phyloP scores from a whole-genome alignment of 1,140 invertebrate genomes.

The Drosophila grimshawi region DNA sequence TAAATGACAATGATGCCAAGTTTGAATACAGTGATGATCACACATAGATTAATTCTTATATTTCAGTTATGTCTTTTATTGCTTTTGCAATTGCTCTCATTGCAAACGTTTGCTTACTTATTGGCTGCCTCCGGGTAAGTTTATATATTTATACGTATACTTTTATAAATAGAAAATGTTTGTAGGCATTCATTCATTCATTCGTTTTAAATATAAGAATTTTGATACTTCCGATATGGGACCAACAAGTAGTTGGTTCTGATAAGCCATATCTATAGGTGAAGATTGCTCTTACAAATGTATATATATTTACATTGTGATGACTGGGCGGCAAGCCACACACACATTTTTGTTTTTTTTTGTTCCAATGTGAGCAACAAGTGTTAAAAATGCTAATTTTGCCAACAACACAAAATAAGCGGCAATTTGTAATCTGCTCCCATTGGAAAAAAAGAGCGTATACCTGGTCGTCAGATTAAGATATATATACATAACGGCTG shows the following conservation, averaged over 20 bases:
- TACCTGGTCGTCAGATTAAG: no score
- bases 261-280: slow-evolving; percentile 8
- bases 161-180: no score
- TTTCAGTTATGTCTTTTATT: slow-evolving; percentile 57
- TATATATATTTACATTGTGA: not conserved
- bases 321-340: not conserved
- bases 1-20: slow-evolving; percentile 18
- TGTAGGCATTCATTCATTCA: not conserved
- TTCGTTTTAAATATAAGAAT: not conserved
- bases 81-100: slow-evolving; percentile 50
- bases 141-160: not conserved
- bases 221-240: no score
- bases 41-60: slow-evolving; percentile 9
- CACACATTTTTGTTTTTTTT: not conserved
- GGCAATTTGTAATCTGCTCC: not conserved
- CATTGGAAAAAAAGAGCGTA: not conserved
- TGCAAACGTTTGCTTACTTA: slow-evolving; percentile 57
- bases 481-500: no score
- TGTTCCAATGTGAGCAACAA: slow-evolving; percentile 1
- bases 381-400: not conserved
- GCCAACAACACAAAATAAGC: not conserved
- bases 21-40: slow-evolving; percentile 24
- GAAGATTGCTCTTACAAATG: slow-evolving; percentile 3
- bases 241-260: not conserved
- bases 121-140: slow-evolving; percentile 62